phyloP scores from a whole-genome alignment of 2,888 invertebrate species.

The Hedychridium roseum region DNA sequence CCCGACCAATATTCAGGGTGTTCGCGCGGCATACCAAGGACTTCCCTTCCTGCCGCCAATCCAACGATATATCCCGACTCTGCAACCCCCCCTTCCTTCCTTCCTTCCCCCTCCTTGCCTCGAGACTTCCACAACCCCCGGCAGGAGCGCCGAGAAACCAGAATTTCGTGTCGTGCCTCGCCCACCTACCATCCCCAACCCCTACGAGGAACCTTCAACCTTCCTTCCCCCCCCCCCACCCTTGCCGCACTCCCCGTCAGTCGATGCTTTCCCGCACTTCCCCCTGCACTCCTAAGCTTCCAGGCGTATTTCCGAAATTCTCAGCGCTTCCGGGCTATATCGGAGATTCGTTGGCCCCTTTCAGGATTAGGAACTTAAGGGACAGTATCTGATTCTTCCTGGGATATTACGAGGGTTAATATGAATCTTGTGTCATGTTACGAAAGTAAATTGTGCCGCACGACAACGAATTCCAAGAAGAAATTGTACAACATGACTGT shows the following conservation, averaged over 20 bases:
- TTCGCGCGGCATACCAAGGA: slow-evolving; percentile 33
- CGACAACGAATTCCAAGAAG: too few relatives aligned
- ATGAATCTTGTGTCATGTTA: too few relatives aligned
- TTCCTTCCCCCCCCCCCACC: neutral
- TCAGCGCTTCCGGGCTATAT: slow-evolving; percentile 10
- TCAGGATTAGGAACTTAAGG: slow-evolving; percentile 8
- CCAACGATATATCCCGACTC: slow-evolving; percentile 1
- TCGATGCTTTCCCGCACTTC: neutral
- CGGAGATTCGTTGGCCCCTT: neutral
- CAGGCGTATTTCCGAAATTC: slow-evolving; percentile 9
- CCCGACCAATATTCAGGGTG: slow-evolving; percentile 36
- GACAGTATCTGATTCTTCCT: too few relatives aligned
- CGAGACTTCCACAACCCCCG: neutral
- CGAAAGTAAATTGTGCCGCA: too few relatives aligned
- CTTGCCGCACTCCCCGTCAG: neutral
- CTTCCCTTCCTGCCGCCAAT: slow-evolving; percentile 14
- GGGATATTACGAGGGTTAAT: too few relatives aligned
- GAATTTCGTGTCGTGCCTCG: neutral
- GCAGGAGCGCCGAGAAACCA: neutral
- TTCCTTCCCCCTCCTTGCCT: neutral
- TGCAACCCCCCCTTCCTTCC: neutral
- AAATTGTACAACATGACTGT: too few relatives aligned
- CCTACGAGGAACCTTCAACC: too few relatives aligned
- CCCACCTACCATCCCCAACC: too few relatives aligned
- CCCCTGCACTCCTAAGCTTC: neutral